phyloP scores from a whole-genome alignment of 2,113 vertebrate species.

The Aldabrachelys gigantea region DNA sequence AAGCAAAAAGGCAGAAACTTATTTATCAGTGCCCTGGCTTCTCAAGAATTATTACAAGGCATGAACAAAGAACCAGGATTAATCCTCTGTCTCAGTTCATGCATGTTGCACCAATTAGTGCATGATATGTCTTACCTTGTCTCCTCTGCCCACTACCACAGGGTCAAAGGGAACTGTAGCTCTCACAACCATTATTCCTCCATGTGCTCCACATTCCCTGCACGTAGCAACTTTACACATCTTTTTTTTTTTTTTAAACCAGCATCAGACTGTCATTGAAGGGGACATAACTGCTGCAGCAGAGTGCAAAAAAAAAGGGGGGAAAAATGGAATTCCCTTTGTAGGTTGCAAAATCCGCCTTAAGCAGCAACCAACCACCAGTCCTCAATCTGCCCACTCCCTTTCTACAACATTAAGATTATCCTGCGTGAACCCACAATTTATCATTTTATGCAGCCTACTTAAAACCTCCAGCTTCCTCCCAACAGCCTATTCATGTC shows the following conservation, averaged over 20 bases:
- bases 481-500: background rate
- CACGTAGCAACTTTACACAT: background rate
- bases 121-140: background rate
- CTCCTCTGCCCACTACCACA: background rate
- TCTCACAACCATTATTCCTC: background rate
- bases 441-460: background rate
- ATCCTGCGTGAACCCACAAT: background rate
- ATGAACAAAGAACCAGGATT: background rate
- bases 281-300: background rate
- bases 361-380: background rate
- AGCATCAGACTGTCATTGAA: background rate
- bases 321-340: background rate
- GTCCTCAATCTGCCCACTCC: background rate
- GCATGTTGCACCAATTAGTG: background rate
- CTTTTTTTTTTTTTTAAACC: background rate
- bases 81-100: background rate
- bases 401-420: background rate
- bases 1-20: constrained; percentile 35
- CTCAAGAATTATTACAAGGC: background rate
- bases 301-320: background rate
- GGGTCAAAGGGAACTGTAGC: background rate
- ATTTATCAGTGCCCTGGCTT: background rate
- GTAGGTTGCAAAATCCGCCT: background rate
- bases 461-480: background rate
- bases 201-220: background rate